Percentiles rank a stretch among this genome's conserved stretches.
These are phyloP conservation scores for Gibbula magus DNA, from an alignment of 2,888 invertebrate genomes.

Conservation along the genomic window DNA sequence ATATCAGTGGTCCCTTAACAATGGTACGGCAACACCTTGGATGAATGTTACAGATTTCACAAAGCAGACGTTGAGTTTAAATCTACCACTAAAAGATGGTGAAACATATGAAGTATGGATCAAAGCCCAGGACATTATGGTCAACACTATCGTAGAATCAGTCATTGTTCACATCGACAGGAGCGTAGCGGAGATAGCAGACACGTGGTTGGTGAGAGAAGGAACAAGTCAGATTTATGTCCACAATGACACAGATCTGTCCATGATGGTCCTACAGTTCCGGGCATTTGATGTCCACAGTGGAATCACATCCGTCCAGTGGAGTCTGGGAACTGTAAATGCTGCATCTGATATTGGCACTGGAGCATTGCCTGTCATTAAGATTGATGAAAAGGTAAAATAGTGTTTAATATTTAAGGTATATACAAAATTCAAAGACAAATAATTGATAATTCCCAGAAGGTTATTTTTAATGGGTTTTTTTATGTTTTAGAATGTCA, in stretches of 20 bases:
- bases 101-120: slow-evolving; percentile 42
- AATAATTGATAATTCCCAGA: too few species aligned
- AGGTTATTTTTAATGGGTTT: too few species aligned
- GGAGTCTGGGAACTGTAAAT: slow-evolving; percentile 26
- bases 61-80: slow-evolving; percentile 37
- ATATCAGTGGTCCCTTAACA: slow-evolving; percentile 35
- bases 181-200: slow-evolving; percentile 43
- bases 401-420: too few species aligned
- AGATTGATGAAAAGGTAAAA: background rate
- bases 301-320: slow-evolving; percentile 40
- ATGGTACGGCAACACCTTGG: background rate
- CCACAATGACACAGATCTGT: slow-evolving; percentile 39
- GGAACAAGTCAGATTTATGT: slow-evolving; percentile 38
- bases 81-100: slow-evolving; percentile 39
- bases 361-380: slow-evolving; percentile 15
- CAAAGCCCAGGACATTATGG: slow-evolving; percentile 44
- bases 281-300: slow-evolving; percentile 52
- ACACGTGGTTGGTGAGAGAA: slow-evolving; percentile 44
- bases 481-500: too few species aligned
- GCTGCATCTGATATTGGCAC: slow-evolving; percentile 16
- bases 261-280: slow-evolving; percentile 44
- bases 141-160: slow-evolving; percentile 37
- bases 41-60: slow-evolving; percentile 36
- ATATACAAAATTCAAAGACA: too few species aligned
- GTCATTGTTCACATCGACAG: slow-evolving; percentile 44